Percentiles rank a stretch among this genome's conserved stretches.
phyloP scores from a whole-genome alignment of 2,888 invertebrate species.

The Dastarcus helophoroides region DNA sequence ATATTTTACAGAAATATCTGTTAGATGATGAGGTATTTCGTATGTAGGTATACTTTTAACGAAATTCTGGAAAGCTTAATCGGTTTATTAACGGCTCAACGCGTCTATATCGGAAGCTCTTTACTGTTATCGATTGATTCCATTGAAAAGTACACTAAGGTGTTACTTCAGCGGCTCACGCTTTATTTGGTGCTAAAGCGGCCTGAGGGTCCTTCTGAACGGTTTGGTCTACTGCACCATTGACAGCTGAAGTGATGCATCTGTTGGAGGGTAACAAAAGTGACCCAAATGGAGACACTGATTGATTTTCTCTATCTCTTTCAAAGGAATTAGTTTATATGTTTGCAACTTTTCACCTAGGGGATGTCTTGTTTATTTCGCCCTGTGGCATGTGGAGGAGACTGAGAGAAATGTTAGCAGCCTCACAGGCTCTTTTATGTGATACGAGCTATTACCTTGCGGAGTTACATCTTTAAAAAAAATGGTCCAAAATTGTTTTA shows the following conservation, averaged over 20 bases:
- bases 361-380: no score
- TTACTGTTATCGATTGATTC: slow-evolving; percentile 24
- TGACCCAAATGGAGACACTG: slow-evolving; percentile 30
- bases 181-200: neutral
- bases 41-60: no score
- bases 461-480: no score
- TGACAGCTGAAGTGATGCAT: slow-evolving; percentile 35
- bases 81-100: slow-evolving; percentile 31
- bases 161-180: slow-evolving; percentile 6
- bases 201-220: slow-evolving; percentile 1
- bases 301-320: slow-evolving; percentile 27
- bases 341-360: no score
- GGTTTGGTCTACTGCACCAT: slow-evolving; percentile 22
- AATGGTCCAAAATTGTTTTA: no score
- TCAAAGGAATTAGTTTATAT: slow-evolving; percentile 14
- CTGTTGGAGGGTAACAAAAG: slow-evolving; percentile 30
- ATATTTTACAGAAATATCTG: no score
- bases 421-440: no score
- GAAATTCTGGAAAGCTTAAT: slow-evolving; percentile 26
- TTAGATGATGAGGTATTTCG: no score
- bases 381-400: no score
- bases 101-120: slow-evolving; percentile 28
- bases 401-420: no score
- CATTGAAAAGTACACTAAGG: slow-evolving; percentile 9
- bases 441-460: no score